phyloP scores from a whole-genome alignment of 2,888 invertebrate genomes.

The Hybos culiciformis region DNA sequence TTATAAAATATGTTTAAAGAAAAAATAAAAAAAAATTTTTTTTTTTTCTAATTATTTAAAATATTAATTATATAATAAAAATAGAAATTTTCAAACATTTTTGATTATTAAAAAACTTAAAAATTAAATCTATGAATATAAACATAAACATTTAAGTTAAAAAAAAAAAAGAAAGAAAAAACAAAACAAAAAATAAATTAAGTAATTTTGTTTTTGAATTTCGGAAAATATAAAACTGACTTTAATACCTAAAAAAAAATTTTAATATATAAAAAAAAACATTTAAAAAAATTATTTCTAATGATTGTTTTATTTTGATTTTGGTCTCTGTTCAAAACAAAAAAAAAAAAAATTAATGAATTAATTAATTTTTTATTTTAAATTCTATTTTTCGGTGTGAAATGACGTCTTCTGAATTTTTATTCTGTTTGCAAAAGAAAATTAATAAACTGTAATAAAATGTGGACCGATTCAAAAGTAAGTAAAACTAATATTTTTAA shows the following conservation, averaged over 20 bases:
- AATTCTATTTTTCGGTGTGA: neutral
- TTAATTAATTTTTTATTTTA: neutral
- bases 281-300: neutral
- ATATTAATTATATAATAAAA: no score
- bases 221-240: neutral
- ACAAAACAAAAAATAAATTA: neutral
- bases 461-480: slow-evolving; percentile 2
- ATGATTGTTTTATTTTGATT: no score
- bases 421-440: neutral
- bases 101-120: no score
- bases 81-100: no score
- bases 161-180: neutral
- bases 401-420: neutral
- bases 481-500: neutral
- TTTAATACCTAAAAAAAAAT: neutral
- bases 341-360: neutral
- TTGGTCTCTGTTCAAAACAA: neutral
- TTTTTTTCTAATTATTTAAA: no score
- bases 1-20: no score
- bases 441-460: neutral
- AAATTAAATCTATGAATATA: no score
- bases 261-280: neutral
- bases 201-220: neutral
- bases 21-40: no score
- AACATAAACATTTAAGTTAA: no score